Evolutionary conservation across 2,797 vertebrate genomes (phyloP).

Genomic region (Sebastes jordani): DNA sequence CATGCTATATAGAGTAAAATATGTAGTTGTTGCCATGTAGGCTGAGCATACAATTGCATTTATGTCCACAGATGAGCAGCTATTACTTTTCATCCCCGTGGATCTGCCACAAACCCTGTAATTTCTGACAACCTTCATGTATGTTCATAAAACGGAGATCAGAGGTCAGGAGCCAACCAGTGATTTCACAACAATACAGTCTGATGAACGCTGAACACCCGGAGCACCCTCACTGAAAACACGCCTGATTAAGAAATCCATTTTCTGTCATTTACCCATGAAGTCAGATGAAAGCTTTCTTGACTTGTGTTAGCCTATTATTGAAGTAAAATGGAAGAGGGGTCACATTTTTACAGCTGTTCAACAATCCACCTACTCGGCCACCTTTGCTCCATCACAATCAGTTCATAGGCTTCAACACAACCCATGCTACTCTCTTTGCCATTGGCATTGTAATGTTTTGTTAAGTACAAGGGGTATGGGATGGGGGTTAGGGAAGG

Average conservation of each 20-base stretch:
- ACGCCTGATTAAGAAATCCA: constrained; percentile 75
- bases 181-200: constrained; percentile 80
- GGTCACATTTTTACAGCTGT: constrained; percentile 30
- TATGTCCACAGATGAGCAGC: constrained; percentile 44
- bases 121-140: constrained; percentile 70
- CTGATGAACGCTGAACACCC: constrained; percentile 75
- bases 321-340: constrained; percentile 25
- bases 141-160: constrained; percentile 59
- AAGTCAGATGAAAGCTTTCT: constrained; percentile 49
- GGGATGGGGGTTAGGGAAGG: not conserved
- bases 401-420: not conserved
- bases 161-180: constrained; percentile 74
- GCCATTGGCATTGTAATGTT: constrained; percentile 9
- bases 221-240: constrained; percentile 61
- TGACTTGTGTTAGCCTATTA: constrained; percentile 39
- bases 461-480: not conserved
- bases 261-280: constrained; percentile 62
- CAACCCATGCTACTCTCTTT: not conserved
- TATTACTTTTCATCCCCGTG: constrained; percentile 49
- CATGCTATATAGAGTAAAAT: constrained; percentile 19
- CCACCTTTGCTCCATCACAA: constrained; percentile 32
- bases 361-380: constrained; percentile 40
- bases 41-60: constrained; percentile 38
- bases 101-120: constrained; percentile 49
- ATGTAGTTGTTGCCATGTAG: not conserved